Base-by-base conservation (phyloP, 2,888 invertebrate species). In the Holacanthella duospinosa region DNA sequence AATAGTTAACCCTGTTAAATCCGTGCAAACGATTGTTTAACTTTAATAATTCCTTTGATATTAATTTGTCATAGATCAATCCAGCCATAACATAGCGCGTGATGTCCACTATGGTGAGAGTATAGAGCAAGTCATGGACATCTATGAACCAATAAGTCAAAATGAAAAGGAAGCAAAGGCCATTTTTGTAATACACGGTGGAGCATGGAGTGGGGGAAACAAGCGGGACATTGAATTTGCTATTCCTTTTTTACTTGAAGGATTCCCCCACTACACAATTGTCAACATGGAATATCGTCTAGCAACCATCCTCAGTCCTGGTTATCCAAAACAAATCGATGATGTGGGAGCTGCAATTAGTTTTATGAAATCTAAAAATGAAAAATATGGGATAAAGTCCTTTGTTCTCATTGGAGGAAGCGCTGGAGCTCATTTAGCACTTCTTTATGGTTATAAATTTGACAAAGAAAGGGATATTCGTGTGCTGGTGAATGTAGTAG, bases 221-320 rank as follows among this genome's bases (percentile, higher is more conserved):
- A n/a, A 27, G 44, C n/a, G 25, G 12, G 59, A 59, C 27, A 43
- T 59, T 21, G 25, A 43, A 3, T 4, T 25, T 12, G 9, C 24
- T 19, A 25, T 59, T 25, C 59, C 59, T 9, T 25, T 43, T 25
- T 28, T 59, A 21, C 12, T 9, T 43, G 12, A 44, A 29, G 58
- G 12, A 2, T 58, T 58, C 21, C 59, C 43, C 4, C 2, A 6
- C n/a, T 19, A 43, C 27, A n/a, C 26, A 21, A 43, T 59, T 28
- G 59, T 26, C 44, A 59, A 59, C 44, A 59, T 59, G 43, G 59
- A 44, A 12, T 59, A 59, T 26, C 43, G 59, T 3, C 27, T 59
- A 16, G 59, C 12, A 4, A 53, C 53, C 6, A 4, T 21, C 6
- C 12, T 21, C n/a, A 12, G 12, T 6, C 53, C 53, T 12, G 53